A percentile compares a stretch with the other conserved stretches of the same genome.
phyloP scores from a whole-genome alignment of 2,113 vertebrate genomes.

The Hippocampus guttulatus region DNA sequence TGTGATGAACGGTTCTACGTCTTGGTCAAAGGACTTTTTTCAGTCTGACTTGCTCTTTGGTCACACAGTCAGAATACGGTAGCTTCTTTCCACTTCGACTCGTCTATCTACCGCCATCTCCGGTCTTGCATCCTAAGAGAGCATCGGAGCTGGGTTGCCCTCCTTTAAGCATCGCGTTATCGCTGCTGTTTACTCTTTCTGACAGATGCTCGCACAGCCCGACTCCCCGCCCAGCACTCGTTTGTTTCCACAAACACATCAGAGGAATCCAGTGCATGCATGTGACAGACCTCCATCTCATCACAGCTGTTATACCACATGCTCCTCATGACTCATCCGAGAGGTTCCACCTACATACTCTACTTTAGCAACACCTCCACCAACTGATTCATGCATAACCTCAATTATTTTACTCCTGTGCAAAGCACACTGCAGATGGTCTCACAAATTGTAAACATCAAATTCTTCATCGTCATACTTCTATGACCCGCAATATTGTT shows the following conservation, averaged over 20 bases:
- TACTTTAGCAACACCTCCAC: not conserved
- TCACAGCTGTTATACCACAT: not conserved
- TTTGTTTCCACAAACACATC: constrained; percentile 4
- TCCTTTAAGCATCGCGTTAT: not conserved
- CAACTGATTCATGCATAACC: not conserved
- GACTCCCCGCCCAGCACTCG: not conserved
- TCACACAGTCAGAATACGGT: not conserved
- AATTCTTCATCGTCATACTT: not conserved
- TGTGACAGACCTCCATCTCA: constrained; percentile 1
- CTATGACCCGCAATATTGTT: not conserved
- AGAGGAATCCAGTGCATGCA: not conserved
- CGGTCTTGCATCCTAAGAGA: not conserved
- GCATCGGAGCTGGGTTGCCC: not conserved
- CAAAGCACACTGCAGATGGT: not conserved
- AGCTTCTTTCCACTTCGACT: not conserved
- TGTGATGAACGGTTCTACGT: not conserved
- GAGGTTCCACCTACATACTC: not conserved
- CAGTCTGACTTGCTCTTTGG: not conserved
- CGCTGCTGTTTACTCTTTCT: not conserved
- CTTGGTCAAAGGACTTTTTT: not conserved
- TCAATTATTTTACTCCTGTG: not conserved
- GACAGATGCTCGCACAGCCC: not conserved
- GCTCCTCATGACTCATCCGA: constrained; percentile 1
- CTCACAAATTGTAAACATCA: not conserved
- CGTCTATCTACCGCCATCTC: not conserved